Conservation (phyloP, 2,888 invertebrate species). For the Belgica antarctica region DNA sequence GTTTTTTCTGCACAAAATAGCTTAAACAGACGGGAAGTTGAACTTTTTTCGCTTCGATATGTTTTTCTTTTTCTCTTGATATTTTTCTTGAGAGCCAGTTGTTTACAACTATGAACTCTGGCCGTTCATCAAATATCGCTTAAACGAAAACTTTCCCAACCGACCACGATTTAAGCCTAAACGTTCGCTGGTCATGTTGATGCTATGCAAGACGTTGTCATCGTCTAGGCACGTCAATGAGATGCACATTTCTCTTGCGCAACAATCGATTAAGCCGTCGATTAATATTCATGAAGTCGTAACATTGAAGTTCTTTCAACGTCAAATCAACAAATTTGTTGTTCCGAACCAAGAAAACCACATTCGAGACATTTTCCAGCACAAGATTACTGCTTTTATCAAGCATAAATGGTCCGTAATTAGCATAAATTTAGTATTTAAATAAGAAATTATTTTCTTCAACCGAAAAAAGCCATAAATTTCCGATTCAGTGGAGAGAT, state of each 20-base stretch:
- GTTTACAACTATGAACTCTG: background rate
- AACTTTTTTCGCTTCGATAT: background rate
- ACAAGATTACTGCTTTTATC: background rate
- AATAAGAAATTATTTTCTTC: background rate
- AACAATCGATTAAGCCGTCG: background rate
- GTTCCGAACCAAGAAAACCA: background rate
- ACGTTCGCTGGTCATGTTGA: too few species aligned
- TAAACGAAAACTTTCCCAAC: slow-evolving; percentile 8
- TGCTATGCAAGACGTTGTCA: background rate
- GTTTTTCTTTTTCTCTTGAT: too few species aligned
- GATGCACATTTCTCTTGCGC: slow-evolving; percentile 18
- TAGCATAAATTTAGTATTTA: slow-evolving; percentile 36
- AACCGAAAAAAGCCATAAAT: slow-evolving; percentile 31
- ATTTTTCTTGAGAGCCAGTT: too few species aligned
- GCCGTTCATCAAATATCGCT: background rate
- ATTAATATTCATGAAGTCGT: slow-evolving; percentile 3
- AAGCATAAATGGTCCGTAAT: slow-evolving; percentile 22
- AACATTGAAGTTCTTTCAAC: background rate
- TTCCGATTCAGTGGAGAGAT: slow-evolving; percentile 18
- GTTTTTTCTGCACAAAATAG: background rate
- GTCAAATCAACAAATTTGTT: background rate
- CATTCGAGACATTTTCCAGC: slow-evolving; percentile 10
- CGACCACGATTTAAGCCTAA: background rate
- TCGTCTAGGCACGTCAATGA: background rate
- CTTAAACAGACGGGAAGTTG: background rate